A percentile compares a stretch with the other conserved stretches of the same genome.
Conservation (phyloP, 2,888 invertebrate species). For the Junonia oenone region DNA sequence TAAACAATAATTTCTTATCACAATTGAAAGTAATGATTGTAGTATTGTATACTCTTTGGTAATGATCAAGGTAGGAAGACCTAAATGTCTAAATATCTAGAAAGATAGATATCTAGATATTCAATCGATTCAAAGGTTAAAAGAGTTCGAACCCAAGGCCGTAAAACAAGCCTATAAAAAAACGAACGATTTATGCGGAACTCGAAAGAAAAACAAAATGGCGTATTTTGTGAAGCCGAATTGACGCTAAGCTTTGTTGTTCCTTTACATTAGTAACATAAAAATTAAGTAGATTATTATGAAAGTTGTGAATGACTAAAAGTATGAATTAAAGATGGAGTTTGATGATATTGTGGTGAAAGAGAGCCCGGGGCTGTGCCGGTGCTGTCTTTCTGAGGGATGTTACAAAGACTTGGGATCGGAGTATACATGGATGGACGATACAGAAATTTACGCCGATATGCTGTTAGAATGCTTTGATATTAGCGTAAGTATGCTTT, state of each 20-base stretch:
- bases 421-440: slow-evolving; percentile 69
- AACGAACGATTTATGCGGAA: neutral
- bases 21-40: too few species aligned
- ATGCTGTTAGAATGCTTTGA: slow-evolving; percentile 72
- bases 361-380: slow-evolving; percentile 69
- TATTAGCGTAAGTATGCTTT: slow-evolving; percentile 57
- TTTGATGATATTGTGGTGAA: slow-evolving; percentile 66
- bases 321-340: slow-evolving; percentile 49
- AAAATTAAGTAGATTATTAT: neutral
- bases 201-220: slow-evolving; percentile 32
- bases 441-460: slow-evolving; percentile 70
- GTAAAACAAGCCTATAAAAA: neutral
- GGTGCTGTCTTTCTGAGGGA: slow-evolving; percentile 72
- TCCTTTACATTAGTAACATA: neutral
- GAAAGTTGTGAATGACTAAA: slow-evolving; percentile 14
- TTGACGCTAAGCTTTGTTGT: slow-evolving; percentile 17
- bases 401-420: slow-evolving; percentile 67
- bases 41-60: too few species aligned
- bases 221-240: slow-evolving; percentile 19
- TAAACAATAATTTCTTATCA: too few species aligned
- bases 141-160: neutral
- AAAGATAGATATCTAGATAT: too few species aligned
- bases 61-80: too few species aligned
- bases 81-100: too few species aligned
- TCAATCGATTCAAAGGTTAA: too few species aligned